phyloP scores from a whole-genome alignment of 2,888 invertebrate genomes.

The Parnassius glacialis region DNA sequence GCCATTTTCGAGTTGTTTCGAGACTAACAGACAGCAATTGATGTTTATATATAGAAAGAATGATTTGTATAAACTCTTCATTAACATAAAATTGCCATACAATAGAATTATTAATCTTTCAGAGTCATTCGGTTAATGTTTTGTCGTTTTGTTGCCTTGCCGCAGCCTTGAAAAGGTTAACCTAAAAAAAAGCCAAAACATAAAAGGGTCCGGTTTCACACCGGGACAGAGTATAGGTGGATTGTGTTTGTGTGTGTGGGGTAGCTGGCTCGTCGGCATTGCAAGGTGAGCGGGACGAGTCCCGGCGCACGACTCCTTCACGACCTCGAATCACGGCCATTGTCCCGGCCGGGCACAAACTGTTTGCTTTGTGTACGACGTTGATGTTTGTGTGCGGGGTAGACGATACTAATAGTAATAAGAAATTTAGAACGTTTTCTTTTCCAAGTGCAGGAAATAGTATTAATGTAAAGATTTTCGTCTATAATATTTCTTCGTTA shows the following conservation, averaged over 20 bases:
- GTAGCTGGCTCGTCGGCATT: constrained; percentile 57
- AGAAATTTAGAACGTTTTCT: too few species aligned
- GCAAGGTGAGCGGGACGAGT: constrained; percentile 66
- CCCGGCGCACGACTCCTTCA: constrained; percentile 22
- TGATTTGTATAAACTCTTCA: too few species aligned
- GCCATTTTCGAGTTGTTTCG: too few species aligned
- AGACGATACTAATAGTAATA: not conserved
- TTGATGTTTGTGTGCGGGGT: not conserved
- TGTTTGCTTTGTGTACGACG: constrained; percentile 1
- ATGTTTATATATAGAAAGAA: too few species aligned
- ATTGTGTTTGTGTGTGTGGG: constrained; percentile 28
- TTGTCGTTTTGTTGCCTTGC: not conserved
- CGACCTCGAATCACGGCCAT: constrained; percentile 27
- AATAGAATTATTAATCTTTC: too few species aligned
- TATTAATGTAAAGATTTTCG: too few species aligned
- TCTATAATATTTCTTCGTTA: too few species aligned
- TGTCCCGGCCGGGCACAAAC: constrained; percentile 22
- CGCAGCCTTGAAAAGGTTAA: constrained; percentile 23
- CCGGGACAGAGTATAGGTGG: constrained; percentile 7
- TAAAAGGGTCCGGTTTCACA: constrained; percentile 13
- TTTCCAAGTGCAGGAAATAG: too few species aligned
- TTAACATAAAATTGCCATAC: too few species aligned
- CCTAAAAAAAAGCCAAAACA: constrained; percentile 11
- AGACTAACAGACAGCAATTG: too few species aligned
- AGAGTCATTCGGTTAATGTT: not conserved